A percentile compares a stretch with the other conserved stretches of the same genome.
Conservation (phyloP, 2,113 vertebrate genomes). For the Embiotoca jacksoni region DNA sequence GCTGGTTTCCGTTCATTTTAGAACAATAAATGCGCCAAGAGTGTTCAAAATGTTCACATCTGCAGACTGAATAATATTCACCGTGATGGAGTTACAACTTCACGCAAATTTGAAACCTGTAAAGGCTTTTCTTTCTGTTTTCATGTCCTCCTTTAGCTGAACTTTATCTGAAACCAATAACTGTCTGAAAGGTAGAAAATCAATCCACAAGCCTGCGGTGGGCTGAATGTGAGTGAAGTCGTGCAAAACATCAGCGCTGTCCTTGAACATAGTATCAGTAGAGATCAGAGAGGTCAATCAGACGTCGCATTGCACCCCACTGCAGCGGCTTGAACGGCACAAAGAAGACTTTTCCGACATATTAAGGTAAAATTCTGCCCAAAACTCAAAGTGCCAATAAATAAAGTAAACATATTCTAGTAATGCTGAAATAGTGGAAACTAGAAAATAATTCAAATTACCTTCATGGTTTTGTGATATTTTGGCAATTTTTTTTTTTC, state of each 20-base stretch:
- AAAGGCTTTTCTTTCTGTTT: background rate
- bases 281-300: slow-evolving; percentile 2
- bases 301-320: background rate
- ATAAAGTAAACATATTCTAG: slow-evolving; percentile 25
- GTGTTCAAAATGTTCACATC: background rate
- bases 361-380: background rate
- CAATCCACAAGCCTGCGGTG: background rate
- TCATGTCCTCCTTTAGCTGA: background rate
- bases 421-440: background rate
- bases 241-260: background rate
- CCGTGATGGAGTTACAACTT: too few species aligned
- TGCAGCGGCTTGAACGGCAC: slow-evolving; percentile 8
- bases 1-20: background rate
- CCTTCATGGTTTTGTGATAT: background rate
- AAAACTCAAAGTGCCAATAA: background rate
- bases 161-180: background rate
- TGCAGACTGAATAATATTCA: background rate
- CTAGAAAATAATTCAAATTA: background rate
- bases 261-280: background rate
- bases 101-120: background rate
- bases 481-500: slow-evolving; percentile 4
- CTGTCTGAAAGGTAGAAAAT: background rate
- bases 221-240: background rate
- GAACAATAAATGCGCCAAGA: background rate
- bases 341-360: background rate